Evolutionary conservation across 2,797 vertebrate genomes (phyloP), one percentile per base, ranked within the genome.

Genomic region (Danio choprae): DNA sequence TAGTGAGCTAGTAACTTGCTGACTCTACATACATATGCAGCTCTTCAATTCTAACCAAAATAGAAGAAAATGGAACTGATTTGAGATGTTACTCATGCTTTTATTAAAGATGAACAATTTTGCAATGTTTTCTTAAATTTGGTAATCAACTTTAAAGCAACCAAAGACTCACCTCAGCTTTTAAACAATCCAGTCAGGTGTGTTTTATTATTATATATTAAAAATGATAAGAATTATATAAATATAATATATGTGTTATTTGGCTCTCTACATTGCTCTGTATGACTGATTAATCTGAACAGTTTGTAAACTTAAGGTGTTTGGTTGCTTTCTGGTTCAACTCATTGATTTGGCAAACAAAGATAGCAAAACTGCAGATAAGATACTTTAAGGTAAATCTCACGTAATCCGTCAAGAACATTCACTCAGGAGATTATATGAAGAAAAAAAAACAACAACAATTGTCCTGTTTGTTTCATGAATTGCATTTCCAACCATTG

Each of bases 261-360:
- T 82, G 68, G 48, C 72, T 68, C 20, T 70, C 69, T 50, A 50
- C 46, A 62, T 86, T 86, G 77, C 83, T 76, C 72, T 82, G 82
- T 63, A n/a, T 50, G 64, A 74, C 16, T 48, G 77, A 75, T 12
- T 76, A 59, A 74, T 78, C 50, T 73, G 20, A 29, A 48, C 6
- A 64, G 22, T 50, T 60, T 43, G 44, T n/a, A 64, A 74, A 60
- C 55, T 11, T 36, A 51, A 38, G 62, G 10, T 60, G 62, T 77
- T 75, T 77, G 18, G n/a, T 18, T 64, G 72, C 74, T 63, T 72
- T 40, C 55, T 36, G 18, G 48, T 58, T 53, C 64, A 9, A 51
- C 56, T 78, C 53, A 71, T 13, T 81, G 65, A 85, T 81, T 70
- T 40, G 10, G 6, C 12, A 71, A 71, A 70, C 36, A 62, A 62